Conservation (phyloP, 2,797 vertebrate genomes). For the Helostoma temminkii region DNA sequence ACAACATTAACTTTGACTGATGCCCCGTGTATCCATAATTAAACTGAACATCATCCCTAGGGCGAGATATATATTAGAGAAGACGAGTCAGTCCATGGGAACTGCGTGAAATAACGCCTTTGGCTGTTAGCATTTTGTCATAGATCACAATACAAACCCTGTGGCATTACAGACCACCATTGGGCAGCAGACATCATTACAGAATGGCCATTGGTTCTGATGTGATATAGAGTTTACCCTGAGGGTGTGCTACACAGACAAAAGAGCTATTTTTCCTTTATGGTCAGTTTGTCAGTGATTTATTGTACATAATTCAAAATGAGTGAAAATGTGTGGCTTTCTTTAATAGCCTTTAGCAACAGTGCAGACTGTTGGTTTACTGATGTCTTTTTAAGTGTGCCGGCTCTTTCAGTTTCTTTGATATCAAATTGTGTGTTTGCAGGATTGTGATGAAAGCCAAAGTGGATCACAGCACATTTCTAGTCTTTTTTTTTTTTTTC, state of each 20-base stretch:
- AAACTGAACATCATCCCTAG: slow-evolving; percentile 74
- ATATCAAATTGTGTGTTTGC: slow-evolving; percentile 61
- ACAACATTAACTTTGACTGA: slow-evolving; percentile 75
- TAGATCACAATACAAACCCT: slow-evolving; percentile 67
- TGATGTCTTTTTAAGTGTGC: slow-evolving; percentile 66
- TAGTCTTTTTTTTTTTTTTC: background rate
- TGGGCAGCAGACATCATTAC: slow-evolving; percentile 71
- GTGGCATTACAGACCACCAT: slow-evolving; percentile 69
- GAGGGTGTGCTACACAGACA: slow-evolving; percentile 57
- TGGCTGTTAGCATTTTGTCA: slow-evolving; percentile 69
- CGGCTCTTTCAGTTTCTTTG: slow-evolving; percentile 44
- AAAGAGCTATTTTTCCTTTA: slow-evolving; percentile 59
- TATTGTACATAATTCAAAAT: slow-evolving; percentile 65
- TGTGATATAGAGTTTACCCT: slow-evolving; percentile 71
- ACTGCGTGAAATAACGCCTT: slow-evolving; percentile 73
- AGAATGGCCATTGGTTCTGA: slow-evolving; percentile 64
- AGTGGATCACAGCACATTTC: slow-evolving; percentile 43
- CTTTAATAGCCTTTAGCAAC: slow-evolving; percentile 58
- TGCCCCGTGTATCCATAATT: slow-evolving; percentile 74
- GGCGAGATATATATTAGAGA: slow-evolving; percentile 71
- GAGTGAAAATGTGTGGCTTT: slow-evolving; percentile 60
- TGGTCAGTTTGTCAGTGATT: slow-evolving; percentile 60
- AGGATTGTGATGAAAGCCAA: slow-evolving; percentile 56
- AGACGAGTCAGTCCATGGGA: slow-evolving; percentile 68
- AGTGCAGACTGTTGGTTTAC: slow-evolving; percentile 46